Base-by-base conservation (phyloP, 2,113 vertebrate species). In the Psilopsiagon aymara region DNA sequence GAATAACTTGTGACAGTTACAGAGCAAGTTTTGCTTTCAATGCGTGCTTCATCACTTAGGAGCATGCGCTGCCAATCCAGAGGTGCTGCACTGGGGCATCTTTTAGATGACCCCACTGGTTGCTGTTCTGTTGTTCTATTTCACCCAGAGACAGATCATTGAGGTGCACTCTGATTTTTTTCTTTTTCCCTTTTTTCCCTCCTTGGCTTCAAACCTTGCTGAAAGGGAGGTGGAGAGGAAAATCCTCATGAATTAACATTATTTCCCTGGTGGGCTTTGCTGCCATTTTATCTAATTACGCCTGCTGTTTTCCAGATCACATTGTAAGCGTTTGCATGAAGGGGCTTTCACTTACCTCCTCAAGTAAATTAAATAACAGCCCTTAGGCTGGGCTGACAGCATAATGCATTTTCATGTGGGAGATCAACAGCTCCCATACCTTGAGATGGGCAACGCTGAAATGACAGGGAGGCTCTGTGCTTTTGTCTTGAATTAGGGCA, bases 311-410 rank as follows among this genome's bases (percentile, higher is more conserved):
- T 96, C 95, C 94, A 94, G 95, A 97, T 97, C 96, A 87, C 95
- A 96, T 89, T 94, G 96, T 96, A 94, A 96, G 95, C 94, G 94
- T 96, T 95, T 96, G 95, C 95, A 96, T 95, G 92, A 97, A 93
- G 96, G 96, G 96, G 91, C 96, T 97, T 96, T 96, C 96, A 96
- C 96, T 96, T 96, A 97, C 96, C 96, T 96, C 94, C 95, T 96
- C 94, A 96, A 95, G 92, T 97, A 96, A 97, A 97, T 97, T 93
- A 97, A 96, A 96, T 96, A 97, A 94, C 92, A 95, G 94, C 95
- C 96, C 91, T 96, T 93, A 97, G 94, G 96, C 96, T 92, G 91
- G 92, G 92, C 96, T 96, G 96, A 96, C 88, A 94, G 92, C 92
- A 73, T 95, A 87, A 96, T 96, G 83, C 88, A 85, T 97, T 95